Base-by-base conservation (phyloP, 2,888 invertebrate species). In the Brachyopa scutellaris region DNA sequence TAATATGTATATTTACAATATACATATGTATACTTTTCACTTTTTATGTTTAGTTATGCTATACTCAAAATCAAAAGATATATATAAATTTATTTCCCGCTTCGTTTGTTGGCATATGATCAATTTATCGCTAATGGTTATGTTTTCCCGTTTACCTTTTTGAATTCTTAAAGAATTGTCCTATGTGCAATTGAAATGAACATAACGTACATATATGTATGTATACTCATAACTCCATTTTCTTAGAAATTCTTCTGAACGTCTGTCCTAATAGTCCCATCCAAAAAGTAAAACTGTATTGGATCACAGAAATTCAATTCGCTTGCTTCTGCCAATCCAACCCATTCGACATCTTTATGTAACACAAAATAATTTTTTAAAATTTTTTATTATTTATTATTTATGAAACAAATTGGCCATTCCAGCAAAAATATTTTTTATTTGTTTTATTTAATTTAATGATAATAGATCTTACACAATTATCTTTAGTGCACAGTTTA, bases 21-120 rank as follows among this genome's bases (percentile, higher is more conserved):
- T 38, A 51, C 29, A 15, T 74, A 66, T 23, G 33, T 69, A 8
- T 49, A 26, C 64, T 82, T 61, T 64, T 72, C 64, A 82, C 70
- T 51, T 23, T 74, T 45, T 66, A 59, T 64, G 26, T 61, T 62
- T 59, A 77, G 51, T 77, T 77, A 64, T 36, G 77, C 77, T 77
- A 47, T 62, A 62, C 38, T 47, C 26, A 55, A 67, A 67, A 36
- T 26, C 55, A 57, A 64, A 26, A 62, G 6, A 26, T 26, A 3
- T 26, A 40, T 7, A 33, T 47, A 57, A 40, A 70, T 29, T 40
- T 59, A 38, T 67, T 40, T 74, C 59, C 64, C 29, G 80, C 80
- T 80, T 80, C 74, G 51, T 76, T 80, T 76, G 62, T 64, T 80
- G 80, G 57, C 80, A 69, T 80, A 59, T 67, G 49, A 79, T 36